phyloP scores from a whole-genome alignment of 2,797 vertebrate genomes.

The Parotocinclus haroldoi region DNA sequence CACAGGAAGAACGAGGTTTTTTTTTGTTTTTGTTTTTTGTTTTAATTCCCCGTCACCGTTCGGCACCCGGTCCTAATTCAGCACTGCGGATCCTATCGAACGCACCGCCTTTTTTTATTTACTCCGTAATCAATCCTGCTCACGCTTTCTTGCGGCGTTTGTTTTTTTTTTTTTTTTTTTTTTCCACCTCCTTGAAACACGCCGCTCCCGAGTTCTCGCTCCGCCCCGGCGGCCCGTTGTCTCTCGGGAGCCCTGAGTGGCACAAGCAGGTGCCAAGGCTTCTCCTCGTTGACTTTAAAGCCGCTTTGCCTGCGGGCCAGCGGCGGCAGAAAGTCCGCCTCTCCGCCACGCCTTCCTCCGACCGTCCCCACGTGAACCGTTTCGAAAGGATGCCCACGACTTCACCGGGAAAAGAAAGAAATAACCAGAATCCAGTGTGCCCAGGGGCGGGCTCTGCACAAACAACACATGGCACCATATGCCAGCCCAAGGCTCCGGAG shows the following conservation, averaged over 20 bases:
- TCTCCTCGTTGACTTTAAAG: slow-evolving; percentile 17
- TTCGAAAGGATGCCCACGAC: slow-evolving; percentile 8
- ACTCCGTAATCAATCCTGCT: too few relatives aligned
- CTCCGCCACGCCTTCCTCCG: not conserved
- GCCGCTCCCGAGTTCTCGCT: not conserved
- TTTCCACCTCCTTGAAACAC: not conserved
- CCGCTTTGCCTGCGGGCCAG: slow-evolving; percentile 14
- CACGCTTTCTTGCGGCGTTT: too few relatives aligned
- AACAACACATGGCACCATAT: slow-evolving; percentile 40
- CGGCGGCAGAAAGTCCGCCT: not conserved
- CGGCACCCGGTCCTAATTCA: not conserved
- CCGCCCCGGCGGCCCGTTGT: not conserved
- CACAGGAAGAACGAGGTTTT: not conserved
- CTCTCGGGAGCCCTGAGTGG: not conserved
- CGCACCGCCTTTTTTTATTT: not conserved
- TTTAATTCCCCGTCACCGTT: not conserved
- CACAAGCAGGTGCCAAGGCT: slow-evolving; percentile 15
- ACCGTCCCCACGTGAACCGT: not conserved
- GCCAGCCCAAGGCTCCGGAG: slow-evolving; percentile 10
- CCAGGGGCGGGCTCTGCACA: slow-evolving; percentile 8
- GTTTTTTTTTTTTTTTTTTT: too few relatives aligned
- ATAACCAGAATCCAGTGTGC: slow-evolving; percentile 9
- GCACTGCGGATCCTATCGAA: not conserved
- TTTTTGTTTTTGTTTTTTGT: too few relatives aligned
- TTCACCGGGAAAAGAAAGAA: not conserved